Base-by-base conservation (phyloP, 2,113 vertebrate species). In the Lepus americanus region DNA sequence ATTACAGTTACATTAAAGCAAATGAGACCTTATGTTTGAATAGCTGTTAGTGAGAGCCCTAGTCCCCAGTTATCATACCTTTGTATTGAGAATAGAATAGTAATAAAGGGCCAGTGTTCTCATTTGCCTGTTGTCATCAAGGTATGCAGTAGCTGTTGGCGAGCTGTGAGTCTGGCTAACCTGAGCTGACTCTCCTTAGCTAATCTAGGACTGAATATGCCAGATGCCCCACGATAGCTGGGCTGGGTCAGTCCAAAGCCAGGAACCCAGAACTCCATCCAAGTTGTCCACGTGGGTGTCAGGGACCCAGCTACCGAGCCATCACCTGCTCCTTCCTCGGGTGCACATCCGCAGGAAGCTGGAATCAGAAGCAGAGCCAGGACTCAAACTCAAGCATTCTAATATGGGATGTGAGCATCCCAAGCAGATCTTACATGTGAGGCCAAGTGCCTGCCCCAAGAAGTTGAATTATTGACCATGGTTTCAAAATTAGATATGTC, bases 401-500 rank as follows among this genome's bases (percentile, higher is more conserved):
- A 5, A 44, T 44, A 6, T 44, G 44, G 44, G 44, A 44, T 44
- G 44, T 44, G 44, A 44, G 44, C 44, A 44, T 44, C 44, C 44
- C 44, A 44, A 44, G 44, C 44, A 44, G 44, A 44, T 44, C 44
- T 44, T 44, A 44, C 44, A 6, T 39, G 39, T 39, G 39, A 39
- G 39, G 39, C 39, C 39, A 39, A 39, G 6, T 44, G 44, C 44
- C 44, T 44, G 44, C 44, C 44, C 44, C 44, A 76, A 76, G 51
- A 51, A 87, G 27, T 69, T 82, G 79, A 90, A 81, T 88, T 92
- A 61, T 67, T 85, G n/a, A 91, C 27, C 20, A 23, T 85, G 39
- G 9, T 91, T 81, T 92, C 11, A 76, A 87, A 96, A 88, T 74
- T 66, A 77, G n/a, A 90, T 87, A 93, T 81, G 36, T 72, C 92